Base-by-base conservation (phyloP, 2,888 invertebrate genomes). In the Apeira syringaria region DNA sequence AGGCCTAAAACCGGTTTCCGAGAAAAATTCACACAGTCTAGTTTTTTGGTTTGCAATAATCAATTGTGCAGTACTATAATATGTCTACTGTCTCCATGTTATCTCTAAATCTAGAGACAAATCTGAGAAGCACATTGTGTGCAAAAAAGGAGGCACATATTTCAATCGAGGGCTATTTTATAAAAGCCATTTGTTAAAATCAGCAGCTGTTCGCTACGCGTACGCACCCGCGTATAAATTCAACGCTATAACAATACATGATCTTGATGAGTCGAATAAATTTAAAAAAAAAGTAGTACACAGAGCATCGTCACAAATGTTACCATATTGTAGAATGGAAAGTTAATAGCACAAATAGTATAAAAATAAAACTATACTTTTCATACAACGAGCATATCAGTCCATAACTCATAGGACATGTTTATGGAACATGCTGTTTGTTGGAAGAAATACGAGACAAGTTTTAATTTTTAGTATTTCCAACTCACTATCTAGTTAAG, bases 251-350 rank as follows among this genome's bases (percentile, higher is more conserved):
- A 86, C 83, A 86, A 87, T 73, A 72, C 71, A 53, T 56, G 61
- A 66, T 63, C 76, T 74, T 78, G 80, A 85, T 85, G 78, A 80
- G 74, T 64, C 62, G 71, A 72, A 75, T 78, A 82, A 82, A 81
- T 80, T 75, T 53, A 61, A 31, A 25, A 42, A 47, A 44, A 50
- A n/a, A n/a, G n/a, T n/a, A n/a, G n/a, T n/a, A 39, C 52, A 47
- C 34, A 43, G 53, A 37, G 47, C 52, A 63, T 56, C 53, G 52
- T 50, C 48, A 45, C 41, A 15, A 47, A 15, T 15, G 15, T 15
- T 15, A 15, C 15, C 4, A 15, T 15, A 15, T 15, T 38, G 27
- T 35, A 36, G 52, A 59, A 58, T 45, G 43, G 20, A n/a, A 33
- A 15, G 28, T 17, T 24, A 22, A 28, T 6, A 2, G 11, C 12